A percentile compares a stretch with the other conserved stretches of the same genome.
Evolutionary conservation across 2,888 invertebrate species (phyloP).

Genomic region (Eueremaeus valkanovi): DNA sequence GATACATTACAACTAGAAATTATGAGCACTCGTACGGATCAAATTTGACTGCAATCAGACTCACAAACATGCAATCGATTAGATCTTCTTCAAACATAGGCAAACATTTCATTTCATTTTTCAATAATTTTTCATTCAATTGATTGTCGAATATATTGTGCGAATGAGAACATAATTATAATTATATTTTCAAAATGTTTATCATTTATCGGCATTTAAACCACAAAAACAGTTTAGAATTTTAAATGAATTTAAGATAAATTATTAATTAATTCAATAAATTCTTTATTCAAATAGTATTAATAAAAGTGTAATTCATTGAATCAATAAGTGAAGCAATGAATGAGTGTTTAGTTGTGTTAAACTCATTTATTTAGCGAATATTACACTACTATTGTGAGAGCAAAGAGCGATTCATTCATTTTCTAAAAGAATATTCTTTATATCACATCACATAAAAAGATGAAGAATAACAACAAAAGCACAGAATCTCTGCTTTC

Average conservation of each 20-base stretch:
- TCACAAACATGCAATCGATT: neutral
- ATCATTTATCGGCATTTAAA: no score
- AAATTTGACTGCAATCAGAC: neutral
- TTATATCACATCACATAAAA: neutral
- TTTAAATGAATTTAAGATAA: no score
- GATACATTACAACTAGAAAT: neutral
- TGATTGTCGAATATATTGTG: no score
- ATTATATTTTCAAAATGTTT: neutral
- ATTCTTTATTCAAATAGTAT: no score
- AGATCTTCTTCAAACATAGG: neutral
- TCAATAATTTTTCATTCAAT: no score
- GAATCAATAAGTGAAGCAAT: neutral
- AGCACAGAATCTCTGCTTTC: conserved; percentile 20
- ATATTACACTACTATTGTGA: neutral
- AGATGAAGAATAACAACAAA: conserved; percentile 5
- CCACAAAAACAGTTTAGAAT: no score
- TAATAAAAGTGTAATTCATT: neutral
- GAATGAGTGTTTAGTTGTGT: neutral
- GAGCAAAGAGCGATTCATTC: no score
- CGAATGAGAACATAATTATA: no score
- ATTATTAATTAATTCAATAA: no score
- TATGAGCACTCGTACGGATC: neutral
- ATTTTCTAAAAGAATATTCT: neutral
- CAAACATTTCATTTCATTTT: neutral
- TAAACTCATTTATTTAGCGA: neutral